Evolutionary conservation across 2,113 vertebrate species (phyloP).

Genomic region (Gymnobelideus leadbeateri): DNA sequence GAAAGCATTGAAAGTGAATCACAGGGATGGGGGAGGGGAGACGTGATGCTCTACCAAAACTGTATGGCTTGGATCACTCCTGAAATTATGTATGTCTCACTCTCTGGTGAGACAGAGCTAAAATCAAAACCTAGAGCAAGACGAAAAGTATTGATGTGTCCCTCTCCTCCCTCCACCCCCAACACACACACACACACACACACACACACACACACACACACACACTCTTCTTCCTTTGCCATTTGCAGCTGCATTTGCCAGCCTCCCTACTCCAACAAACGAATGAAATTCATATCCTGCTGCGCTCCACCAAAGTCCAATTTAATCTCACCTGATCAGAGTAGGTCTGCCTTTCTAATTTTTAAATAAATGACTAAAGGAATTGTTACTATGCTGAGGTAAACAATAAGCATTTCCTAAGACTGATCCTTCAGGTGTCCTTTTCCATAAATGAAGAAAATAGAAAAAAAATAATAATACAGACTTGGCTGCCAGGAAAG

Average conservation of each 20-base stretch:
- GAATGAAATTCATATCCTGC: neutral
- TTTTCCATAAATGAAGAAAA: neutral
- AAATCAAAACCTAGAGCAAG: neutral
- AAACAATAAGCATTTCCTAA: neutral
- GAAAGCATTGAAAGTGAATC: neutral
- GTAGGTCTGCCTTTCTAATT: neutral
- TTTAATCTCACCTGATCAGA: neutral
- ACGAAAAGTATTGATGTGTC: neutral
- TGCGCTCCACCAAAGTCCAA: neutral
- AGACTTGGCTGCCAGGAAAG: neutral
- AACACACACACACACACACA: neutral
- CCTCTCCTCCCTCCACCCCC: neutral
- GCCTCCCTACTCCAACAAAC: neutral
- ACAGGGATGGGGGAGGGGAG: neutral
- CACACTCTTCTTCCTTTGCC: neutral
- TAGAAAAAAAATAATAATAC: neutral
- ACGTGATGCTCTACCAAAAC: neutral
- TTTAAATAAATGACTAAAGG: neutral
- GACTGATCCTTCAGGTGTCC: neutral
- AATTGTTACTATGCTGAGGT: neutral
- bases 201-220: neutral
- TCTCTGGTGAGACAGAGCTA: neutral
- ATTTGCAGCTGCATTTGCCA: neutral
- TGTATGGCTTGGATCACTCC: neutral
- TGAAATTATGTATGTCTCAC: neutral